Conservation (phyloP, 2,888 invertebrate species). For the Xestia rhomboidea region DNA sequence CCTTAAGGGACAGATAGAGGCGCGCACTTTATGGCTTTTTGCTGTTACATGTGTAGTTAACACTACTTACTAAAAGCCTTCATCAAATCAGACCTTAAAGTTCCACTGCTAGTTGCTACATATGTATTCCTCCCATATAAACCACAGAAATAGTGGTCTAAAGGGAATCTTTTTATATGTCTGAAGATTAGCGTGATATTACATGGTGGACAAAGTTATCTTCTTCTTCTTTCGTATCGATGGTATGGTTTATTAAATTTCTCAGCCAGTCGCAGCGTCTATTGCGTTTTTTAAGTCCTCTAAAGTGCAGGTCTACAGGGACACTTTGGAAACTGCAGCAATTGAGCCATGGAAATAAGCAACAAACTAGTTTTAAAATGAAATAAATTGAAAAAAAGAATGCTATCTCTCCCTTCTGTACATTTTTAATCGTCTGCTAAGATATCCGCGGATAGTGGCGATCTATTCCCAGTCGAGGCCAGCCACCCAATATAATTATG, state of each 20-base stretch:
- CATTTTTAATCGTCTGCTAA: constrained; percentile 23
- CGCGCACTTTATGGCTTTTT: constrained; percentile 58
- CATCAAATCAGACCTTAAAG: constrained; percentile 40
- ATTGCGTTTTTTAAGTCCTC: not conserved
- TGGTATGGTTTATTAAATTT: not conserved
- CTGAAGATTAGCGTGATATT: not conserved
- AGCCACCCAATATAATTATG: constrained; percentile 57
- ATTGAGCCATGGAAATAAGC: not conserved
- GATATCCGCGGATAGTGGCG: not conserved
- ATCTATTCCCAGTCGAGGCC: constrained; percentile 26
- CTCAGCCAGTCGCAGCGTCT: not conserved
- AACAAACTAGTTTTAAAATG: not conserved
- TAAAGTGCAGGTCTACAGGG: not conserved
- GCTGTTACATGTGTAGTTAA: constrained; percentile 55
- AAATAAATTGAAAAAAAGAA: constrained; percentile 1
- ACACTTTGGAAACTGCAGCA: not conserved
- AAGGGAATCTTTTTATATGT: constrained; percentile 26
- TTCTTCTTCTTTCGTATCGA: not conserved
- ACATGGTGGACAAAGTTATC: not conserved
- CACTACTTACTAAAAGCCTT: constrained; percentile 46
- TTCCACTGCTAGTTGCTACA: constrained; percentile 12
- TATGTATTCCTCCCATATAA: constrained; percentile 32
- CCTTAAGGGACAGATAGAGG: constrained; percentile 57
- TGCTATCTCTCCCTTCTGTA: not conserved
- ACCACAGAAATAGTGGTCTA: constrained; percentile 22